Conservation (phyloP, 2,113 vertebrate species). For the Hyperoodon ampullatus region DNA sequence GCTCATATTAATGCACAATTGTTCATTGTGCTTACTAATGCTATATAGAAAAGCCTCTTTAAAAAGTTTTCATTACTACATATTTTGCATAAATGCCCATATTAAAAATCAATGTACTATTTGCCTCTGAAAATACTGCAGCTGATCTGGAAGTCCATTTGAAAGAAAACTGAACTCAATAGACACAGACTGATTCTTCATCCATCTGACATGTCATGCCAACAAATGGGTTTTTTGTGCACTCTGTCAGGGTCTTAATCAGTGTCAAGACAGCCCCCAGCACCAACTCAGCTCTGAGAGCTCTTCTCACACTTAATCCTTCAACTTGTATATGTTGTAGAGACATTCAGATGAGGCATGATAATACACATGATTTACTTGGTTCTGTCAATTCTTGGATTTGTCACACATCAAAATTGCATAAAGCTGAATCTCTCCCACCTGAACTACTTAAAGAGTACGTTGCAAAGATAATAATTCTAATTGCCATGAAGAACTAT, state of each 20-base stretch:
- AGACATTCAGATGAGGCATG: slow-evolving; percentile 87
- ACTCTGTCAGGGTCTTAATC: slow-evolving; percentile 94
- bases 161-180: slow-evolving; percentile 90
- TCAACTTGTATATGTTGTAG: slow-evolving; percentile 83
- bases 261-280: slow-evolving; percentile 88
- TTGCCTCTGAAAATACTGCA: slow-evolving; percentile 78
- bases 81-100: slow-evolving; percentile 78
- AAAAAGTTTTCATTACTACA: slow-evolving; percentile 76
- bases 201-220: slow-evolving; percentile 92
- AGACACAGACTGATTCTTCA: slow-evolving; percentile 95
- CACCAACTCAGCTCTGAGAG: slow-evolving; percentile 84
- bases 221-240: slow-evolving; percentile 94
- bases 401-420: slow-evolving; percentile 76
- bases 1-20: slow-evolving; percentile 66
- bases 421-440: slow-evolving; percentile 44
- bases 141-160: slow-evolving; percentile 82
- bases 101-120: slow-evolving; percentile 79
- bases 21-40: slow-evolving; percentile 69
- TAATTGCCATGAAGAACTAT: slow-evolving; percentile 16
- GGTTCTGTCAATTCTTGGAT: slow-evolving; percentile 77
- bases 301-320: slow-evolving; percentile 87
- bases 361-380: slow-evolving; percentile 88
- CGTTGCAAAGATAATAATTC: background rate
- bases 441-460: slow-evolving; percentile 51
- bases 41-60: slow-evolving; percentile 74